These are phyloP conservation scores for Cephus sareptanus DNA, from an alignment of 2,888 invertebrate species.

Conservation along the genomic window DNA sequence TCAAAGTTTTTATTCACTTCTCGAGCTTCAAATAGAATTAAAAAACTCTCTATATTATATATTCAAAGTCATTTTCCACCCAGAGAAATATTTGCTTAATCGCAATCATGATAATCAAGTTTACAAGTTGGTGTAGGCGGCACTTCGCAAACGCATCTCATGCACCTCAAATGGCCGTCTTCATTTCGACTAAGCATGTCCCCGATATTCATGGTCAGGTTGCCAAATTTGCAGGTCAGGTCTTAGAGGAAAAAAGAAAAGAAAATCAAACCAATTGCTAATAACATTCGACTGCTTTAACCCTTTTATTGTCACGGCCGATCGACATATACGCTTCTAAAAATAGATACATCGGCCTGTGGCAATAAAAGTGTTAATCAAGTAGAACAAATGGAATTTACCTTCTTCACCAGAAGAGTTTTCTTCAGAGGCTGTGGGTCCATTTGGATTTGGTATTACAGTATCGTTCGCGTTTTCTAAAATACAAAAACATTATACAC, in stretches of 20 bases:
- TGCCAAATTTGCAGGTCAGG: constrained; percentile 44
- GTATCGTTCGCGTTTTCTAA: constrained; percentile 40
- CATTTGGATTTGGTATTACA: constrained; percentile 1
- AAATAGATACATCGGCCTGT: too few relatives aligned
- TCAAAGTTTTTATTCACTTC: too few relatives aligned
- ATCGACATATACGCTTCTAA: too few relatives aligned
- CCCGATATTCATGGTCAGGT: constrained; percentile 41
- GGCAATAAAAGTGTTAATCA: too few relatives aligned
- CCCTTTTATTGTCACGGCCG: too few relatives aligned
- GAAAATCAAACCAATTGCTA: too few relatives aligned
- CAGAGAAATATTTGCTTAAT: constrained; percentile 21
- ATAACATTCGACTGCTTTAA: too few relatives aligned
- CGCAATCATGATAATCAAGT: constrained; percentile 28
- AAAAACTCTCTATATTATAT: too few relatives aligned
- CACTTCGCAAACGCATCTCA: constrained; percentile 52
- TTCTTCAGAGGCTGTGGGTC: neutral
- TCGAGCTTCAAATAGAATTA: too few relatives aligned
- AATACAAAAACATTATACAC: neutral
- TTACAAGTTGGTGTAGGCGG: constrained; percentile 50
- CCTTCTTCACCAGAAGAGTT: too few relatives aligned
- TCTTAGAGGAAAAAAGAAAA: constrained; percentile 14
- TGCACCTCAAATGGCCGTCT: constrained; percentile 28
- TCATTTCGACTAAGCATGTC: constrained; percentile 44
- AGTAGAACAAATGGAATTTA: too few relatives aligned
- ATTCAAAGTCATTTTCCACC: too few relatives aligned